Evolutionary conservation across 2,113 vertebrate species (phyloP), one percentile per base, ranked within the genome.

Genomic region (Pyxicephalus adspersus): DNA sequence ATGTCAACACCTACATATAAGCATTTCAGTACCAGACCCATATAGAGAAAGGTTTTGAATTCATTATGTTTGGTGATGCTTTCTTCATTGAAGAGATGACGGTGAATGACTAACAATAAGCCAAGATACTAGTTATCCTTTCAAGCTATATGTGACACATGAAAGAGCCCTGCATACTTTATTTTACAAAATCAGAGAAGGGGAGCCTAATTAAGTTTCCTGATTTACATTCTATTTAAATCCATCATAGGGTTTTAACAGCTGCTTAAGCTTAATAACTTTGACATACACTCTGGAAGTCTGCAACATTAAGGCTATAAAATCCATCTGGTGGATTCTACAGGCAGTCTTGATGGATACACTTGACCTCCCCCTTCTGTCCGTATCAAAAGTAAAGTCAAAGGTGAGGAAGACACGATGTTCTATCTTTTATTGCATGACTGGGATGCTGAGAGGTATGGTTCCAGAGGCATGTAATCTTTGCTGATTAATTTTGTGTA

Each of bases 211-310:
- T 81, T 81, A 81, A 65, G n/a, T 64, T 23, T 25, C 50, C 67
- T 80, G 26, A 81, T 81, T 81, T 81, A 64, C 68, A 74, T 81
- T 81, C 51, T 45, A 72, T 52, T 64, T 54, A 38, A 72, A 73
- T 72, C 68, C 66, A 73, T 73, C 60, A 74, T 64, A 80, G 20
- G n/a, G 45, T 25, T 72, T 80, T 72, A 72, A 23, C 55, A 28
- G 55, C 66, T 63, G 67, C n/a, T 26, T 74, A 73, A 81, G 60
- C 19, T 54, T 31, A 55, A n/a, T 65, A 20, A 57, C 34, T 81
- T 26, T 81, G n/a, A 65, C 58, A 73, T 65, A 64, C 61, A 22
- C 51, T 58, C 9, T 17, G 52, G 29, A 34, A 68, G 11, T 50
- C 26, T 16, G 68, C n/a, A 65, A 55, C 26, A 45, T 25, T 28